A percentile compares a stretch with the other conserved stretches of the same genome.
These are phyloP conservation scores for Mamestra configurata DNA, from an alignment of 1,140 invertebrate genomes.

Conservation along the genomic window DNA sequence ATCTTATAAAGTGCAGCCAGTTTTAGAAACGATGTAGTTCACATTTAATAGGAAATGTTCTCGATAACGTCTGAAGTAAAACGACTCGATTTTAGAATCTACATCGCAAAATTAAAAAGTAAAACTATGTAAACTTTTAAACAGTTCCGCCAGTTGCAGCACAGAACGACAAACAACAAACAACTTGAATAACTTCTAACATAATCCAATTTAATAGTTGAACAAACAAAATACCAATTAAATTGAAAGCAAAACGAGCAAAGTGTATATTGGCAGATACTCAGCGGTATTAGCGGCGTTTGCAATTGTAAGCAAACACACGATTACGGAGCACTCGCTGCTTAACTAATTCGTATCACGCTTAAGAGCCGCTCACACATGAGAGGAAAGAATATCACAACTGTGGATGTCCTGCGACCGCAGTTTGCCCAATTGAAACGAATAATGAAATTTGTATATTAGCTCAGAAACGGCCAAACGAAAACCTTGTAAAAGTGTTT, in stretches of 20 bases:
- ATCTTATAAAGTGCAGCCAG: not conserved
- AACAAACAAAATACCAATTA: constrained; percentile 65
- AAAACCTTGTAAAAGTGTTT: constrained; percentile 76
- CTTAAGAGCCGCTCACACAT: constrained; percentile 69
- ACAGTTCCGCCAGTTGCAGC: constrained; percentile 23
- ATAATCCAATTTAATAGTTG: constrained; percentile 53
- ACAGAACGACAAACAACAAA: constrained; percentile 45
- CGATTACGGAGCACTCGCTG: constrained; percentile 74
- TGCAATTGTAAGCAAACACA: constrained; percentile 78
- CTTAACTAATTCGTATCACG: constrained; percentile 81
- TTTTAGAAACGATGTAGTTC: not conserved
- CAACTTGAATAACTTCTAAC: constrained; percentile 56
- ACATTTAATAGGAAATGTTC: not conserved
- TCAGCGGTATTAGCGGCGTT: constrained; percentile 72
- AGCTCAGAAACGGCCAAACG: constrained; percentile 56
- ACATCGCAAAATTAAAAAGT: constrained; percentile 33
- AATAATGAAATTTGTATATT: constrained; percentile 80
- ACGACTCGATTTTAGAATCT: constrained; percentile 16
- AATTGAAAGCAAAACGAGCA: constrained; percentile 70
- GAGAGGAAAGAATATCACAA: constrained; percentile 69
- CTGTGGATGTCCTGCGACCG: constrained; percentile 60
- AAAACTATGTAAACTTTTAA: constrained; percentile 38
- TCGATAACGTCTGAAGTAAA: not conserved
- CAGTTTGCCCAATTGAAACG: constrained; percentile 73
- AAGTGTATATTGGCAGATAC: constrained; percentile 73